A percentile compares a stretch with the other conserved stretches of the same genome.
Conservation (phyloP, 1,140 invertebrate species). For the Ceratosolen solmsi region DNA sequence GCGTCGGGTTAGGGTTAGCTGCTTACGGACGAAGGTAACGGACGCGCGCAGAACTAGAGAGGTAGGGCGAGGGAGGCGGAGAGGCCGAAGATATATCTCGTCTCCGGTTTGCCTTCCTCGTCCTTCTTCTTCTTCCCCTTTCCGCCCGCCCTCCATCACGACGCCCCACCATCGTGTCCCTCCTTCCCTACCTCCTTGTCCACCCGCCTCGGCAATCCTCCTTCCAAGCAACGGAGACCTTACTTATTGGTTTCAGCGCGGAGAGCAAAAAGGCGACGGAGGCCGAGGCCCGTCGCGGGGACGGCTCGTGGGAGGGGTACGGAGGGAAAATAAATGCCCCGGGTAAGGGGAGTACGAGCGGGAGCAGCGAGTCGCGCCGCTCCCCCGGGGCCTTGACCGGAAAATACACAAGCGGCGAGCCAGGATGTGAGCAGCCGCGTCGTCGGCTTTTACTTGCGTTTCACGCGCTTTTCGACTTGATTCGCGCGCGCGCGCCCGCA, state of each 20-base stretch:
- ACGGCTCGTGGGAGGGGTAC: conserved; percentile 37
- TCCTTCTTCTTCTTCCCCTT: conserved; percentile 49
- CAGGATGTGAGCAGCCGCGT: not conserved
- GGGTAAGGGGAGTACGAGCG: conserved; percentile 51
- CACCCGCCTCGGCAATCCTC: conserved; percentile 39
- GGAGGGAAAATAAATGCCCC: conserved; percentile 49
- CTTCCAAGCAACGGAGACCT: conserved; percentile 42
- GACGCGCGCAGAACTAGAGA: conserved; percentile 12
- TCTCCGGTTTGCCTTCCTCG: conserved; percentile 44
- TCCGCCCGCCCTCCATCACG: conserved; percentile 39
- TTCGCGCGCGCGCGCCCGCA: not conserved
- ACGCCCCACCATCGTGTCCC: conserved; percentile 18
- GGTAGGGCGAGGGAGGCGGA: conserved; percentile 1
- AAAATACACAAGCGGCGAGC: conserved; percentile 58
- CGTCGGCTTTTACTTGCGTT: conserved; percentile 23
- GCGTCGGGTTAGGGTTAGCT: conserved; percentile 61
- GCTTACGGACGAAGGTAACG: conserved; percentile 27
- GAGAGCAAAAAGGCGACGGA: conserved; percentile 37
- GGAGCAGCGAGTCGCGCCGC: conserved; percentile 35
- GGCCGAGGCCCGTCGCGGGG: not conserved
- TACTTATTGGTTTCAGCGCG: conserved; percentile 69
- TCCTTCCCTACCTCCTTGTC: conserved; percentile 34
- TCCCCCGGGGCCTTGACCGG: conserved; percentile 60
- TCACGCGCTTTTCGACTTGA: conserved; percentile 19
- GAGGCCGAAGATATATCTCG: conserved; percentile 39